Evolutionary conservation across 1,140 invertebrate species (phyloP).

Genomic region (Plodia interpunctella): DNA sequence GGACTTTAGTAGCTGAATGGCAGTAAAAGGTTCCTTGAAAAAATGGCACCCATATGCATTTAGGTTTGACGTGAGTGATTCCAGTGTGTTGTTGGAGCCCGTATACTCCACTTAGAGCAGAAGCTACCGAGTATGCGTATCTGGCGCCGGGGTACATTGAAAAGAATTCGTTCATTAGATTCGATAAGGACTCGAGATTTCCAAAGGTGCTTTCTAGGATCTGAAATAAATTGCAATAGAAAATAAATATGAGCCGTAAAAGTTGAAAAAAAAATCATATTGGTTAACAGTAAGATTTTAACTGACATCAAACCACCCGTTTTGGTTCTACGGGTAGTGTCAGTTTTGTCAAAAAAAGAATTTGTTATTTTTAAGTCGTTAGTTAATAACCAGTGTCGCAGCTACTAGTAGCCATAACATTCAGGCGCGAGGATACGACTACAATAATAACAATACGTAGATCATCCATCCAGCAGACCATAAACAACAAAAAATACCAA

Average conservation of each 20-base stretch:
- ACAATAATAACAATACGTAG: too few species aligned
- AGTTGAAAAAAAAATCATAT: too few species aligned
- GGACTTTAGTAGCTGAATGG: slow-evolving; percentile 49
- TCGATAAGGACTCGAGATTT: slow-evolving; percentile 44
- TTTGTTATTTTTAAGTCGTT: too few species aligned
- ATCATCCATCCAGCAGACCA: too few species aligned
- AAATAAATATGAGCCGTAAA: too few species aligned
- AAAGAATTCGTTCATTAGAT: slow-evolving; percentile 65
- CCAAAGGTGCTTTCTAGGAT: slow-evolving; percentile 56
- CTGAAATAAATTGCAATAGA: slow-evolving; percentile 21
- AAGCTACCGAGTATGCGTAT: slow-evolving; percentile 50
- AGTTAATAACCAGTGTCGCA: too few species aligned
- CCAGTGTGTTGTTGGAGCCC: slow-evolving; percentile 45
- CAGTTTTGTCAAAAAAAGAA: too few species aligned
- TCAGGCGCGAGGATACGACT: too few species aligned
- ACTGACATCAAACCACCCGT: too few species aligned
- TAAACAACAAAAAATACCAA: background rate
- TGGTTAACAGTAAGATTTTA: too few species aligned
- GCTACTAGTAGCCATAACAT: too few species aligned
- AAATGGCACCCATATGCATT: slow-evolving; percentile 58
- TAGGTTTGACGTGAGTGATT: slow-evolving; percentile 27
- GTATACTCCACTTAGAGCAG: slow-evolving; percentile 45
- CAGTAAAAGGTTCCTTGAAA: slow-evolving; percentile 61
- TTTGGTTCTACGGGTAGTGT: too few species aligned
- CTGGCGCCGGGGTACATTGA: slow-evolving; percentile 47